Base-by-base conservation (phyloP, 2,797 vertebrate species). In the Rhinichthys osculus region DNA sequence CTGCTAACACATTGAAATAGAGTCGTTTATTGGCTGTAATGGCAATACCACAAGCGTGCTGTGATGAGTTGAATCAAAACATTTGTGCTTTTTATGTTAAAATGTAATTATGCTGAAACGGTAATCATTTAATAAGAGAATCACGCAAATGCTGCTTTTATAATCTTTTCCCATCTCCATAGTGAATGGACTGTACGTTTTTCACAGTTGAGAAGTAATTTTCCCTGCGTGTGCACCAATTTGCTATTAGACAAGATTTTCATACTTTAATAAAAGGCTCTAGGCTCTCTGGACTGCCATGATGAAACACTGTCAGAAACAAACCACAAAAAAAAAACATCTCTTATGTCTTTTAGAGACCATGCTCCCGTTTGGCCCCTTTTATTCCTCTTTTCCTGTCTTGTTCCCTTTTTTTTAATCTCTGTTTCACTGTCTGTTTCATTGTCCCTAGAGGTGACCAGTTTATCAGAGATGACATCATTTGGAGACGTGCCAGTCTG, bases 11-110 rank as follows among this genome's bases (percentile, higher is more conserved):
- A 40, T 62, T 62, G 40, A 82, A 82, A 82, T 62, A 23, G 21
- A 47, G 50, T 69, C 35, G 4, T 69, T 70, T 78, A 84, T 57
- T 67, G 23, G 78, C 4, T 54, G 33, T 77, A 84, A 78, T 84
- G 47, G 50, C 44, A 69, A 78, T 21, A 54, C 64, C 4, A 17
- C 11, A 21, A 76, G 59, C 23, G 62, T 77, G 30, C 44, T 21
- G 5, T 76, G 42, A 76, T 27, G 82, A 83, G 59, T 66, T 47
- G 3, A 69, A 35, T 78, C 47, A 77, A 84, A 78, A 84, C 83
- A 59, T 77, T 77, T 76, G 30, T 27, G 62, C 44, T 21, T 78
- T 17, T 54, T 69, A 42, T n/a, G 47, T 33, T 69, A 78, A 57
- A 47, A 69, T 69, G 44, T 54, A 54, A 78, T 84, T 70, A 77